phyloP scores from a whole-genome alignment of 1,140 invertebrate species.

The Armadillidium nasatum region DNA sequence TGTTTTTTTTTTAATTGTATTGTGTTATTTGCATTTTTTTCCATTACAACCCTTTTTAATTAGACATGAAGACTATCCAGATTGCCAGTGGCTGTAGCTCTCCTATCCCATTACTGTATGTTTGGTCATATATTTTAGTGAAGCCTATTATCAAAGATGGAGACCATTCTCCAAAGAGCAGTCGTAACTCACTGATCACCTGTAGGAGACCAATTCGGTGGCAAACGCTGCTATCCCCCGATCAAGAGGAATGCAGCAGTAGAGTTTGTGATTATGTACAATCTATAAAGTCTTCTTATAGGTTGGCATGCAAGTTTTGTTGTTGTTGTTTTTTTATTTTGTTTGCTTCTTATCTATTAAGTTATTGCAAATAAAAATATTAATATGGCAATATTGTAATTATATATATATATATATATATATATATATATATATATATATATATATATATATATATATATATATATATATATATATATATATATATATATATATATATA shows the following conservation, averaged over 20 bases:
- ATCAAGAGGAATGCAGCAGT: conserved; percentile 56
- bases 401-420: conserved; percentile 1
- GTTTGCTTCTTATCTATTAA: conserved; percentile 1
- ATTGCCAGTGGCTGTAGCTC: conserved; percentile 49
- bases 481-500: conserved; percentile 20
- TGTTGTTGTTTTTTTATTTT: not conserved
- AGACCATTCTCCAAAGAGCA: conserved; percentile 19
- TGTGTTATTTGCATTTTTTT: too few species aligned
- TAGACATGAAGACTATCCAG: conserved; percentile 47
- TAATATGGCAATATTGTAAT: not conserved
- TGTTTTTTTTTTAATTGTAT: too few species aligned
- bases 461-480: conserved; percentile 10
- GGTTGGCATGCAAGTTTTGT: not conserved
- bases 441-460: conserved; percentile 31
- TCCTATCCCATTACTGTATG: conserved; percentile 62
- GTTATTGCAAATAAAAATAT: not conserved
- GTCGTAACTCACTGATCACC: conserved; percentile 48
- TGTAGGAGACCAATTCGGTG: conserved; percentile 62
- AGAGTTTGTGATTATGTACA: conserved; percentile 48
- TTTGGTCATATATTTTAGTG: conserved; percentile 59
- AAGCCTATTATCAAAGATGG: conserved; percentile 49
- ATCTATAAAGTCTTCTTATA: not conserved
- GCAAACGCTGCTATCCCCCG: conserved; percentile 58
- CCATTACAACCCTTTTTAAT: conserved; percentile 16
- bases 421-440: conserved; percentile 31